Conservation (phyloP, 2,888 invertebrate species). For the Axea sp. region DNA sequence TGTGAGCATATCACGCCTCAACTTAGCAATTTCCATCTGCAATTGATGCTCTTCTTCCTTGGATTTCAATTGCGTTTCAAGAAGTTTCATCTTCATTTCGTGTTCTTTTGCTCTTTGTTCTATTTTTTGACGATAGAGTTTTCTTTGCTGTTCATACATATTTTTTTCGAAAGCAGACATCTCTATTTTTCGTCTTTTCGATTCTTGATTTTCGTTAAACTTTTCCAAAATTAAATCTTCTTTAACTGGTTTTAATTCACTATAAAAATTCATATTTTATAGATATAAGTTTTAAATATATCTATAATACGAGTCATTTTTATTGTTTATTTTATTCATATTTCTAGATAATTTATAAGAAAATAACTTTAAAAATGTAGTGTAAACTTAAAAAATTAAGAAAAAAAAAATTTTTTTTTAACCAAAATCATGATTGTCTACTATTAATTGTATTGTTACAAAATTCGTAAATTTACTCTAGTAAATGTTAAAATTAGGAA, state of each 20-base stretch:
- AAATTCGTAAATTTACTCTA: no score
- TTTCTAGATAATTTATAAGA: no score
- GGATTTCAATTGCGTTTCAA: slow-evolving; percentile 23
- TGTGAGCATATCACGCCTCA: slow-evolving; percentile 7
- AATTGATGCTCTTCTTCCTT: slow-evolving; percentile 9
- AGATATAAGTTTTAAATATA: no score
- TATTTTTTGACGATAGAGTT: slow-evolving; percentile 27
- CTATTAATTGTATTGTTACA: no score
- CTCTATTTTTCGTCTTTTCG: slow-evolving; percentile 32
- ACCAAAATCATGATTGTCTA: no score
- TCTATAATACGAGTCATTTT: no score
- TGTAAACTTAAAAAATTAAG: no score
- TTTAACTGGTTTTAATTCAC: slow-evolving; percentile 29
- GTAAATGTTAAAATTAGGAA: no score
- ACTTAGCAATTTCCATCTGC: slow-evolving; percentile 22
- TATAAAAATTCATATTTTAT: slow-evolving; percentile 8
- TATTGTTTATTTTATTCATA: no score
- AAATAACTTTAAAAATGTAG: no score
- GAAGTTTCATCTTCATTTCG: slow-evolving; percentile 35
- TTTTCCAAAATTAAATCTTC: slow-evolving; percentile 7
- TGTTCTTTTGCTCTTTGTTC: slow-evolving; percentile 33
- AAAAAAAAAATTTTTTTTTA: no score
- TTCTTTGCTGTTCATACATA: slow-evolving; percentile 32
- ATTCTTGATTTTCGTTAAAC: not conserved
- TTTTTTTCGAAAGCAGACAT: slow-evolving; percentile 22